Base-by-base conservation (phyloP, 2,888 invertebrate genomes). In the Proisotoma minuta region DNA sequence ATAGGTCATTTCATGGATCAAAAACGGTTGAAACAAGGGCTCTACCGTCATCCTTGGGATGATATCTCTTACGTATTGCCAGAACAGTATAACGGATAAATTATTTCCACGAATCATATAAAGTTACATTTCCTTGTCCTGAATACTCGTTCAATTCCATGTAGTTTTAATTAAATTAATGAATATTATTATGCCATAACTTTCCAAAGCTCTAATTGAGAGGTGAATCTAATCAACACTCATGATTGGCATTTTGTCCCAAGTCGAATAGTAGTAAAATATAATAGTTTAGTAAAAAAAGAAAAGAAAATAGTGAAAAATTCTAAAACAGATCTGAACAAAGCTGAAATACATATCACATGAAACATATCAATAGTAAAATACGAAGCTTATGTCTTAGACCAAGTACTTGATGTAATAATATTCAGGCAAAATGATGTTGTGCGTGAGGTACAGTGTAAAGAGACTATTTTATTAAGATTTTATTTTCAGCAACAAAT, bases 1-100 rank as follows among this genome's bases (percentile, higher is more conserved):
- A 95, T 99, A 74, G 98, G 87, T 85, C 99, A 99, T 78, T 99
- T 88, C 78, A 87, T 99, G 83, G 99, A 99, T 81, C 99, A 99
- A 82, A 96, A 94, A 82, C 84, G 99, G 71, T 84, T 99, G 80
- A 98, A 98, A 77, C 99, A 99, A 81, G 99, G 98, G 5, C 84
- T 99, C 3, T 99, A 99, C 81, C 88, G 99, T 74, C 99, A 99
- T 80, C 99, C 99, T 0, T 99, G 99, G 99, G 99, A 99, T 78
- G 99, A 99, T 78, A 99, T 99, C 81, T 88, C 88, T 1, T 90
- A 90, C 77, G 86, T 90, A 66, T 81, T 91, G 76, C 89, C 90
- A 3, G 89, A 90, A 75, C 84, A 85, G 76, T 85, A 84, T 77
- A 81, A 82, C 53, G 70, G 73, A 58, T 74, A 70, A 67, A 56